These are phyloP conservation scores for Aythya baeri DNA, from an alignment of 2,113 vertebrate species.

Conservation along the genomic window DNA sequence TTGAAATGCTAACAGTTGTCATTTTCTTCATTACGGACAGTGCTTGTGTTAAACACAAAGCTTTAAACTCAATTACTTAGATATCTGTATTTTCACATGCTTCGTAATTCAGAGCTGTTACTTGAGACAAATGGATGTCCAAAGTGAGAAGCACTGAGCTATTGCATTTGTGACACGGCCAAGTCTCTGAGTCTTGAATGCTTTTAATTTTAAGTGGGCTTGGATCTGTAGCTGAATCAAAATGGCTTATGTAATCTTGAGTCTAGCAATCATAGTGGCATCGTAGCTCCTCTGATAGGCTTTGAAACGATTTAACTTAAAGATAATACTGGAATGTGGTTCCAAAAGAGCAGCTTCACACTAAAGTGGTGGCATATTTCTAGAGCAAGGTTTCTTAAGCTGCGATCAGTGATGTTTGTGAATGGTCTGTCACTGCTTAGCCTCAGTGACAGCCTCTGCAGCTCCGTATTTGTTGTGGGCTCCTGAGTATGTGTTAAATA, in stretches of 20 bases:
- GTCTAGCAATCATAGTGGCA: neutral
- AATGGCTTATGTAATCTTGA: neutral
- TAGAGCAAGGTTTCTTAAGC: neutral
- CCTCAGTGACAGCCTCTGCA: neutral
- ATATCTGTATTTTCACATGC: neutral
- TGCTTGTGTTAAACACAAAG: neutral
- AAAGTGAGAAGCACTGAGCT: neutral
- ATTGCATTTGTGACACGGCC: neutral
- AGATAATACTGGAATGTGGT: neutral
- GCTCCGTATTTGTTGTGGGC: neutral
- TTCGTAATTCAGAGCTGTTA: neutral
- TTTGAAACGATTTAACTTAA: neutral
- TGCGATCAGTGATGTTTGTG: neutral
- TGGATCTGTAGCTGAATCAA: neutral
- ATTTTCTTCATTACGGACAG: neutral
- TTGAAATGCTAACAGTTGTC: neutral
- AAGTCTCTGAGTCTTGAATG: neutral
- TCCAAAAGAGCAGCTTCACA: neutral
- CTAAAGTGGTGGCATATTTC: neutral
- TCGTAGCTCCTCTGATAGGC: neutral
- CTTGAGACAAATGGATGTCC: neutral
- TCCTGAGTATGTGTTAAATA: neutral
- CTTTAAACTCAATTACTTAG: neutral
- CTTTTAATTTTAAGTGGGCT: neutral
- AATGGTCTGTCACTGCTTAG: neutral